Base-by-base conservation (phyloP, 2,888 invertebrate genomes). In the Thymelicus lineola region DNA sequence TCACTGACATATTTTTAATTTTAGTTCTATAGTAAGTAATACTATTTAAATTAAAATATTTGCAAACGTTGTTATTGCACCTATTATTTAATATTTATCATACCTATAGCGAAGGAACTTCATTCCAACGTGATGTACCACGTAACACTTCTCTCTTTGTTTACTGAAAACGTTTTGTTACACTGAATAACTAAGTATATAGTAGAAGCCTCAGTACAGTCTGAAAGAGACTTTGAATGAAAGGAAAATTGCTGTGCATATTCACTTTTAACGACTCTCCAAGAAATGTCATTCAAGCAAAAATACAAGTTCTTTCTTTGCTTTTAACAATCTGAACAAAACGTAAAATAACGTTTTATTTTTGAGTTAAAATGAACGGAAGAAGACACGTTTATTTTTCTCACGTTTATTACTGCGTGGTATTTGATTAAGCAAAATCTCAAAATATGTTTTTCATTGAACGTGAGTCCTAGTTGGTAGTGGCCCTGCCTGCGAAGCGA, bases 211-310 rank as follows among this genome's bases (percentile, higher is more conserved):
- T 50, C 48, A 48, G 48, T 50, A 50, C 15, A 38, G 20, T 50
- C 58, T 61, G 35, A 42, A 48, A 42, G 20, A 57, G 38, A n/a
- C 12, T 59, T 42, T 50, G 14, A 28, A 61, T 12, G 17, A 57
- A 38, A 45, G 12, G 20, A 58, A 46, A 45, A 61, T 45, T 61
- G 28, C 28, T 20, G 60, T 17, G 36, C 57, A 57, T 61, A 61
- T 61, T 46, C 42, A 45, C n/a, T 62, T 62, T 62, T 48, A 62
- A 62, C 48, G 62, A 48, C 62, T 46, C 48, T 62, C 61, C 35
- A 35, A 57, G 57, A 57, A 57, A 57, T 57, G 57, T 48, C 62
- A 42, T 48, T 62, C 35, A n/a, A 14, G 17, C 17, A 46, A 35
- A 62, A 48, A 46, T 28, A 62, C 62, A 48, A 42, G 35, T 60